Evolutionary conservation across 2,797 vertebrate species (phyloP).

Genomic region (Onychomys leucogaster): DNA sequence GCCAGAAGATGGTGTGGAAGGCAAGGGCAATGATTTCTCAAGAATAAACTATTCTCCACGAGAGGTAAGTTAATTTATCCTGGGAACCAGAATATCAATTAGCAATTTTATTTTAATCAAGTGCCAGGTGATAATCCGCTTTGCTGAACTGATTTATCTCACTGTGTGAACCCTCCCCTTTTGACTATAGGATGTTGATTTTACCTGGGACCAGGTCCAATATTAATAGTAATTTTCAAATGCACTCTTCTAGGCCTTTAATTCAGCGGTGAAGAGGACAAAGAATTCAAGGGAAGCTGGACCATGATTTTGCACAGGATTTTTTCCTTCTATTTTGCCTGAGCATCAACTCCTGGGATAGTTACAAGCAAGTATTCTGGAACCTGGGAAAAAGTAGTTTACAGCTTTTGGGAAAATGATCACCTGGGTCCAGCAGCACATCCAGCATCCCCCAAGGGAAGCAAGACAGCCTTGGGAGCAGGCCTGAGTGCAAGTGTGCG

Average conservation of each 20-base stretch:
- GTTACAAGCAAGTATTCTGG: background rate
- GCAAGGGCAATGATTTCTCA: background rate
- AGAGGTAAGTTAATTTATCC: conserved; percentile 69
- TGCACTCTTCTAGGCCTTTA: conserved; percentile 69
- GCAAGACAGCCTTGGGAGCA: background rate
- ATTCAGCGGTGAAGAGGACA: conserved; percentile 66
- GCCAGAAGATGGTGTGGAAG: conserved; percentile 7
- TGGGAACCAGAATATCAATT: conserved; percentile 73
- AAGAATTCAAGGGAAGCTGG: conserved; percentile 55
- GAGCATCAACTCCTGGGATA: background rate
- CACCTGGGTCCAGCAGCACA: background rate
- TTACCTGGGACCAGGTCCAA: conserved; percentile 71
- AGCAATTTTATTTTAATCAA: conserved; percentile 67
- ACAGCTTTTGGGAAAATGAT: background rate
- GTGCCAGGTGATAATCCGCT: conserved; percentile 55
- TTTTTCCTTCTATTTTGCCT: background rate
- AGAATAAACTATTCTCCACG: conserved; percentile 19
- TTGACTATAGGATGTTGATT: conserved; percentile 61
- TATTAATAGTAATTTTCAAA: conserved; percentile 77
- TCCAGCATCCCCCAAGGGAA: background rate
- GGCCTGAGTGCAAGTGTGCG: background rate
- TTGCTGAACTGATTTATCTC: conserved; percentile 73
- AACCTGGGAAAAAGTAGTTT: background rate
- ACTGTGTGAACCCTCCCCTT: conserved; percentile 11
- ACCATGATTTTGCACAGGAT: background rate